Evolutionary conservation across 2,888 invertebrate species (phyloP), one percentile per base, ranked within the genome.

Genomic region (Meta bourneti): DNA sequence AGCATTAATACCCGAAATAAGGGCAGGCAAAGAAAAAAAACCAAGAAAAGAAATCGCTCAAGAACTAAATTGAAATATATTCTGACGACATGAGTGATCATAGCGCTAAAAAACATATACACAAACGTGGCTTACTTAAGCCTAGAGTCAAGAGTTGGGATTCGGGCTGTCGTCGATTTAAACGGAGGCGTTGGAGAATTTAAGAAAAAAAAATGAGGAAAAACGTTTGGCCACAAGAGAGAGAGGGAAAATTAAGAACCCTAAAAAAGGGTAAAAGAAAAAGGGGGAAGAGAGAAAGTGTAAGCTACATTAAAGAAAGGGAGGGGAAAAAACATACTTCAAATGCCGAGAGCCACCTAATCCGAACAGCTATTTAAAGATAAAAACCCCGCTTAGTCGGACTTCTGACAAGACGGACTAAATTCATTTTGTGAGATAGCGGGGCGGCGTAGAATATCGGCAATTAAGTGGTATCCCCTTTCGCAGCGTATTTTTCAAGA

Each of bases 341-440:
- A 91, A 71, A 91, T 91, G 54, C 91, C 91, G 91, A 79, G 91
- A 91, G 91, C 87, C 77, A 91, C 79, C 87, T 91, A 91, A 91
- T 91, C 91, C 91, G 82, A 72, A 91, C 91, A 91, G 91, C 91
- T 91, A 91, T 91, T 91, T 91, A 91, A 91, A 91, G 91, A 91
- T 91, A 91, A 91, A 91, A 91, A 87, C 82, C 91, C 82, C 81
- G 86, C 90, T 91, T 91, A 91, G 90, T 86, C 87, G 71, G 87
- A 88, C 91, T 86, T 61, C 49, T 87, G 83, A 87, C 82, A 87
- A 69, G 91, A 19, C 49, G 86, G 87, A 91, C 91, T 91, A 91
- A 91, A 91, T 91, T 91, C 91, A 91, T 91, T 91, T 91, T 91
- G 78, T 34, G 75, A 52, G 90, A 90, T 90, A 90, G 90, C 85